A percentile compares a stretch with the other conserved stretches of the same genome.
Conservation (phyloP, 2,888 invertebrate genomes). For the Clitarchus hookeri region DNA sequence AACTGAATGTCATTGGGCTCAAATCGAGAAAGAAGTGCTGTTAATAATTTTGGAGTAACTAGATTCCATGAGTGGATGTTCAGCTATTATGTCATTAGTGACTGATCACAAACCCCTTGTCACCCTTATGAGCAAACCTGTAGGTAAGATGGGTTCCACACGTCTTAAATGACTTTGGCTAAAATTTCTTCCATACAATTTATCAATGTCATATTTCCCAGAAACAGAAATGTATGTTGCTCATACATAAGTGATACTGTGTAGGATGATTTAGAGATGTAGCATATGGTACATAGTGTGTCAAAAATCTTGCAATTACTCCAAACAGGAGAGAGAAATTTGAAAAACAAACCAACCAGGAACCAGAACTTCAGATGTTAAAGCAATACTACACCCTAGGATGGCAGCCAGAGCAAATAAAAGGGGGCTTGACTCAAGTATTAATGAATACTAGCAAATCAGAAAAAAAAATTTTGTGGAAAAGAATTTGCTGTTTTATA, state of each 20-base stretch:
- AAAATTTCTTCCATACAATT: neutral
- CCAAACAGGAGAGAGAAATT: neutral
- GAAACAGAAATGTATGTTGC: neutral
- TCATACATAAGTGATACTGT: neutral
- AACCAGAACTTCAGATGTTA: neutral
- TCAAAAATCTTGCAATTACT: neutral
- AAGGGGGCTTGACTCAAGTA: neutral
- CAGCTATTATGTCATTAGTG: neutral
- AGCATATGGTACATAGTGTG: neutral
- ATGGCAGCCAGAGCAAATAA: neutral
- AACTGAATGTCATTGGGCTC: neutral
- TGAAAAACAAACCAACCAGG: neutral
- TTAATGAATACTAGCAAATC: neutral
- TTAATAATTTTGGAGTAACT: neutral
- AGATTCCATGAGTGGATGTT: slow-evolving; percentile 2
- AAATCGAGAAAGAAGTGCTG: neutral
- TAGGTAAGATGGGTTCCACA: neutral
- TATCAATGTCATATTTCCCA: neutral
- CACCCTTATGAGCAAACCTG: neutral
- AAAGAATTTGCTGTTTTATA: neutral
- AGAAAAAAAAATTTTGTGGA: neutral
- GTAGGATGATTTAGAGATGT: neutral
- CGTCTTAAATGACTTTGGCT: neutral
- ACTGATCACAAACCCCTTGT: neutral
- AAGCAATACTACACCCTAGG: neutral